A percentile compares a stretch with the other conserved stretches of the same genome.
These are phyloP conservation scores for Cepphus grylle DNA, from an alignment of 2,113 vertebrate genomes.

Conservation along the genomic window DNA sequence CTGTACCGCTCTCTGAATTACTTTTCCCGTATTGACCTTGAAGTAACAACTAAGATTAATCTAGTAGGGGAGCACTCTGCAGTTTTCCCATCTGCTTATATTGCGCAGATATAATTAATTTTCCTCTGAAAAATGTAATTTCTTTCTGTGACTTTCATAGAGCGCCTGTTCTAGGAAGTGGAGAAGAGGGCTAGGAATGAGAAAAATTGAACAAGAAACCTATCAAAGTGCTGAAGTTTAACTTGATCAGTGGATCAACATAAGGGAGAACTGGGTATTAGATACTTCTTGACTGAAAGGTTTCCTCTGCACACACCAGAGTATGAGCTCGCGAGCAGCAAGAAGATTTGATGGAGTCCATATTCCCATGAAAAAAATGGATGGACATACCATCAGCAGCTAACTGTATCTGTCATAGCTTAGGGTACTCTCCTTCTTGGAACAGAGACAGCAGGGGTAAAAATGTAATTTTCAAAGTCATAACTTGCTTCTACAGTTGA, in stretches of 20 bases:
- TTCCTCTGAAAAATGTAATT: background rate
- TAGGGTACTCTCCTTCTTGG: background rate
- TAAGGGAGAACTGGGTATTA: background rate
- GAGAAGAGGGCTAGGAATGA: background rate
- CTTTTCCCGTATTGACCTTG: background rate
- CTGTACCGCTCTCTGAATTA: background rate
- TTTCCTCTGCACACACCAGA: background rate
- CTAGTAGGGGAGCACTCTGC: background rate
- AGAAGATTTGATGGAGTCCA: background rate
- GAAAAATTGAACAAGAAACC: background rate
- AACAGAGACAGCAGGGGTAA: background rate
- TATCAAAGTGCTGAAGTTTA: background rate
- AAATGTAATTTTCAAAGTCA: background rate
- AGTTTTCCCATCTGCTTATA: background rate
- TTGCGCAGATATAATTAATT: background rate
- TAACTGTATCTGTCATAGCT: background rate
- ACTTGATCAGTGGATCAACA: fast-evolving
- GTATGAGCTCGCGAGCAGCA: background rate
- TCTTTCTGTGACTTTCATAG: background rate
- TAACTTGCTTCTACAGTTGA: background rate
- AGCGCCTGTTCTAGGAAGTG: background rate
- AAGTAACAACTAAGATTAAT: background rate
- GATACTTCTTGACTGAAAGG: background rate
- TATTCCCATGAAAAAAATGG: background rate
- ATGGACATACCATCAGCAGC: background rate